Percentiles rank a stretch among this genome's conserved stretches.
phyloP scores from a whole-genome alignment of 2,888 invertebrate species.

The Perizoma affinitatum region DNA sequence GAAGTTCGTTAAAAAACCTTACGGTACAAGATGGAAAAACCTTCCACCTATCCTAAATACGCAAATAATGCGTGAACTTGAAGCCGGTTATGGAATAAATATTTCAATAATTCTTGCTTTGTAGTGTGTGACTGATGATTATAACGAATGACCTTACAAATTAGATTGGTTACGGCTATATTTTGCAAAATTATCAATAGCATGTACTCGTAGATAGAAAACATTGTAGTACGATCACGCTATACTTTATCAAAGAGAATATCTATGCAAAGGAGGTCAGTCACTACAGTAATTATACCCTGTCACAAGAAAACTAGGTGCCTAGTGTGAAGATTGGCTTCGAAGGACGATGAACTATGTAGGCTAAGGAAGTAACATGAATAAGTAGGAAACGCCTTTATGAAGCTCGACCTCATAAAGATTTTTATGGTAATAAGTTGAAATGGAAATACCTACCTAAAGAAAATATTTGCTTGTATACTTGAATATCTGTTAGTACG shows the following conservation, averaged over 20 bases:
- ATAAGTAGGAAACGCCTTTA: neutral
- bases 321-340: constrained; percentile 12
- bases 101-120: constrained; percentile 19
- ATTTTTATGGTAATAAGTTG: neutral
- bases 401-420: neutral
- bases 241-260: constrained; percentile 25
- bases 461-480: too few relatives aligned
- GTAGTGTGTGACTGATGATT: constrained; percentile 12
- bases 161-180: too few relatives aligned
- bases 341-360: constrained; percentile 12
- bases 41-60: constrained; percentile 30
- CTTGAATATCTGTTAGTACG: too few relatives aligned
- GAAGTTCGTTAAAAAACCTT: too few relatives aligned
- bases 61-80: constrained; percentile 34
- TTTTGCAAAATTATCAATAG: too few relatives aligned
- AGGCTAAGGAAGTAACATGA: constrained; percentile 7
- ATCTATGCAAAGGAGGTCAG: constrained; percentile 30
- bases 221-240: neutral
- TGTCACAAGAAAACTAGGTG: constrained; percentile 12
- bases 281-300: constrained; percentile 21
- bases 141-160: neutral
- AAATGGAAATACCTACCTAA: neutral
- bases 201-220: too few relatives aligned
- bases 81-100: constrained; percentile 24
- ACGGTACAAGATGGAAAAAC: too few relatives aligned